Conservation (phyloP, 1,140 invertebrate genomes). For the Scaptodrosophila lebanonensis region DNA sequence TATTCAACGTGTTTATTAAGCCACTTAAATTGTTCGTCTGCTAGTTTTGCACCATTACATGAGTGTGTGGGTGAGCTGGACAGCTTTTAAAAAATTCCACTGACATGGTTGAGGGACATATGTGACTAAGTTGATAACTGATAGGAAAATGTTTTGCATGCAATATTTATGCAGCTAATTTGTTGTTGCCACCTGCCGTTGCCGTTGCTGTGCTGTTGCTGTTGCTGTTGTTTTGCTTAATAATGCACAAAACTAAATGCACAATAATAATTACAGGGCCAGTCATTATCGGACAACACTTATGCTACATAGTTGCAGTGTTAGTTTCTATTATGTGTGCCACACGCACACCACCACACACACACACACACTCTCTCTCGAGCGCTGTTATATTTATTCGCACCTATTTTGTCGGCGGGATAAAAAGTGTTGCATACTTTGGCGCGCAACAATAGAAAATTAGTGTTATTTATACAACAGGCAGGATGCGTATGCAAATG, state of each 20-base stretch:
- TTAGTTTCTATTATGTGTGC: conserved; percentile 66
- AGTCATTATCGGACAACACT: background rate
- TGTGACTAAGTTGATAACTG: too few relatives aligned
- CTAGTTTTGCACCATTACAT: too few relatives aligned
- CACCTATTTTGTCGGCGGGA: conserved; percentile 54
- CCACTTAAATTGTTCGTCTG: too few relatives aligned
- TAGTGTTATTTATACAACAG: conserved; percentile 74
- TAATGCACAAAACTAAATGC: conserved; percentile 75
- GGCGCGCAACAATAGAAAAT: conserved; percentile 57
- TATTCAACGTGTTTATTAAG: conserved; percentile 57
- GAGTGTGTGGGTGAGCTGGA: too few relatives aligned
- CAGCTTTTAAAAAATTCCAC: too few relatives aligned
- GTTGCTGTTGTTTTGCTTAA: conserved; percentile 70
- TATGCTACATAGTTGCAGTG: conserved; percentile 7
- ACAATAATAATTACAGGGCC: conserved; percentile 52
- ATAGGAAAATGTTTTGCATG: too few relatives aligned
- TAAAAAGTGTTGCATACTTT: conserved; percentile 3
- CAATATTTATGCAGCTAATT: too few relatives aligned
- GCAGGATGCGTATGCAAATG: conserved; percentile 67
- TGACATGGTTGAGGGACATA: too few relatives aligned
- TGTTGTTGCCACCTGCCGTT: too few relatives aligned
- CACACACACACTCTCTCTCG: conserved; percentile 17
- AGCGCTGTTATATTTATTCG: conserved; percentile 68
- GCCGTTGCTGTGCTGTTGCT: too few relatives aligned
- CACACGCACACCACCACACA: conserved; percentile 34